Base-by-base conservation (phyloP, 2,888 invertebrate species). In the Rhopalosiphum nymphaeae region DNA sequence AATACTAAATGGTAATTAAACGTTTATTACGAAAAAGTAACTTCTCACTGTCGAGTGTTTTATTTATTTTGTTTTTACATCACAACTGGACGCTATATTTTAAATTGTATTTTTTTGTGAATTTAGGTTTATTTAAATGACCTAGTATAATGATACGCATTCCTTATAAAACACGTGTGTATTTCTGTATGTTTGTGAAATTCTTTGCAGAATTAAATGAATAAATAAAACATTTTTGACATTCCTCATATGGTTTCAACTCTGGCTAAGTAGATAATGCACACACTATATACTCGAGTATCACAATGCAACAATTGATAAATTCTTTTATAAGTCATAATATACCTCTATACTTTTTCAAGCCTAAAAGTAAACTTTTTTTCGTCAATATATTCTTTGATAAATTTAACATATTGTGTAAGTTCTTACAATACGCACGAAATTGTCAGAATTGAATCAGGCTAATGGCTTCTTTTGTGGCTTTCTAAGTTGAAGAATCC, bases 381-480 rank as follows among this genome's bases (percentile, higher is more conserved):
- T 46, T 90, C 21, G 36, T 53, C 49, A 49, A 91, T 36, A 67
- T 91, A 67, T 91, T 91, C 90, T 91, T 91, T 91, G 90, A 91
- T 91, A 53, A 91, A 91, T 91, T 91, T 91, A 91, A 91, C 91
- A 91, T 91, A 87, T 87, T 91, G 49, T 91, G 67, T 26, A 49
- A 46, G 44, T 85, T 85, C 67, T 49, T 84, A 91, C 85, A 91
- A 91, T 91, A 36, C 57, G 7, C 61, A 61, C 86, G 44, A 91
- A 92, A 88, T 78, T 92, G 49, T 49, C 87, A 92, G 61, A 93
- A 89, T 84, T 36, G 93, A 84, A 93, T 93, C 44, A 42, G 46
- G 84, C 90, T 89, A 93, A 93, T 93, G 93, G 93, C n/a, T 89
- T 93, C 88, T 85, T 90, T 93, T 93, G 89, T 93, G 84, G 56